These are phyloP conservation scores for Syndactyla subalaris DNA, from an alignment of 2,797 vertebrate species.

Conservation along the genomic window DNA sequence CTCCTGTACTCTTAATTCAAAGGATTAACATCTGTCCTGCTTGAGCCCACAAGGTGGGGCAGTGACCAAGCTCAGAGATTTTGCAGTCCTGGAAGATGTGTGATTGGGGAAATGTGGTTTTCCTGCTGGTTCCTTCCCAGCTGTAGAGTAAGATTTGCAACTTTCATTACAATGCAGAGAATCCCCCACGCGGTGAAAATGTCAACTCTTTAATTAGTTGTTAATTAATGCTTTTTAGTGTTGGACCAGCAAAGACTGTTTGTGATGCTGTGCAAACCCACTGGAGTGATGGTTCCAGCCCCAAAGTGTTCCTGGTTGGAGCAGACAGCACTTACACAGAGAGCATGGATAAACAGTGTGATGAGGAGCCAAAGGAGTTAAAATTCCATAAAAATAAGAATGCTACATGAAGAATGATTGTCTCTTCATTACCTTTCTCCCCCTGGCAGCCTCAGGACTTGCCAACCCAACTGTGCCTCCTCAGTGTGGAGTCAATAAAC, in stretches of 20 bases:
- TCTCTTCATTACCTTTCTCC: not conserved
- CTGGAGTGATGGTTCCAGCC: not conserved
- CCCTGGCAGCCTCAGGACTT: not conserved
- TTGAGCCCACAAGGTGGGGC: not conserved
- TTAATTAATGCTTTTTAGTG: not conserved
- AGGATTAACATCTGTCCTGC: not conserved
- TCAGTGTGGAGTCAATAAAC: not conserved
- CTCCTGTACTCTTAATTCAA: not conserved
- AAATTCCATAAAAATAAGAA: not conserved
- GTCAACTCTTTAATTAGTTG: not conserved
- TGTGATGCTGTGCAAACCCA: too few relatives aligned
- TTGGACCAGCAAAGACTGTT: not conserved
- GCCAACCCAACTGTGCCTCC: not conserved
- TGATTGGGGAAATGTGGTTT: not conserved
- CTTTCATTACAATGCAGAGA: not conserved
- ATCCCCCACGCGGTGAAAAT: not conserved
- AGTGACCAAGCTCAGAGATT: not conserved
- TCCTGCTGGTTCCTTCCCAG: not conserved
- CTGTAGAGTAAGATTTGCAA: not conserved
- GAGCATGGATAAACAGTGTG: not conserved
- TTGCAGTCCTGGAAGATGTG: not conserved
- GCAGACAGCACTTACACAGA: not conserved
- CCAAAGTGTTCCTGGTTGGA: not conserved
- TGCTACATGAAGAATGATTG: not conserved
- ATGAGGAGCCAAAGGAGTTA: not conserved